Evolutionary conservation across 2,797 vertebrate species (phyloP), one percentile per base, ranked within the genome.

Genomic region (Chromis chromis): DNA sequence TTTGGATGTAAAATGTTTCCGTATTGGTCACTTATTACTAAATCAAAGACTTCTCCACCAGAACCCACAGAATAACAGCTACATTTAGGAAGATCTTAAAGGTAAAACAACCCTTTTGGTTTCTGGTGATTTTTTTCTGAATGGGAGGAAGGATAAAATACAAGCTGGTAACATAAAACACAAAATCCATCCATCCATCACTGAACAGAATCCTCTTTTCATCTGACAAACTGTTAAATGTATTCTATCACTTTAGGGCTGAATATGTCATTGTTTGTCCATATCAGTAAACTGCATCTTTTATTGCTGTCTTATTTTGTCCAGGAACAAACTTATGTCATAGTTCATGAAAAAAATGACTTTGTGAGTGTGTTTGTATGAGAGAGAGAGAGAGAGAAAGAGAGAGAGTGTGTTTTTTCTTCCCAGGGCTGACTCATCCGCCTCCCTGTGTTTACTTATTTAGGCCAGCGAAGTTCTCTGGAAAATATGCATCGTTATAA

Each of bases 401-500:
- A 65, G 70, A 72, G 46, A 68, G 22, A 50, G 72, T n/a, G 62
- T 70, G 65, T 81, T 85, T 86, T 80, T 78, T 88, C 84, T 92
- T 93, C 88, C 88, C 89, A 90, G 79, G 82, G 3, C 83, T 92
- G 93, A 95, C 88, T 94, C 91, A 93, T 91, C 87, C 70, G 16
- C 72, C 85, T 88, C 75, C 39, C 83, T 70, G 49, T 94, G 93
- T 95, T 95, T 93, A 94, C 94, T 88, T 82, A 92, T 94, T 94
- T 93, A 85, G 92, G 81, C 86, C 88, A 78, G 86, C 79, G 22
- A 76, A 92, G 89, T 90, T 78, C 86, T 91, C 91, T 95, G 94
- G 95, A 96, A 95, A 96, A 95, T 95, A 95, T 95, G 93, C 91
- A 76, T 91, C 86, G 80, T 93, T 94, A 94, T 95, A 94, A 96